Evolutionary conservation across 2,888 invertebrate genomes (phyloP), one percentile per base, ranked within the genome.

Genomic region (Ceramica pisi): DNA sequence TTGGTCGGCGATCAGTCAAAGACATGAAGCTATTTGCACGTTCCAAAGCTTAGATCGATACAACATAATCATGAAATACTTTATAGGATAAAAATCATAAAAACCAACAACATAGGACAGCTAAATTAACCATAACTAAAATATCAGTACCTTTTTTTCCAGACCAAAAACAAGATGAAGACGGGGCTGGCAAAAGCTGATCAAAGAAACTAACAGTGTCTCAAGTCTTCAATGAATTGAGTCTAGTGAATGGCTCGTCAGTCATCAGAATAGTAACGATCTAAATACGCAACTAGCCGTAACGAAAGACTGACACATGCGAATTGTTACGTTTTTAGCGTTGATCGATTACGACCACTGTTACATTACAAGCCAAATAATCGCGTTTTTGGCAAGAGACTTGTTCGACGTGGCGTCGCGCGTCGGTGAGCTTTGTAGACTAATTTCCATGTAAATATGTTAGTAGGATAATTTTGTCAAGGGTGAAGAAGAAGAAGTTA

Each of bases 281-380:
- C 60, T 81, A 62, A 60, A 74, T 41, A 64, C 12, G 26, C 26
- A n/a, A 9, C 9, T 21, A 60, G 66, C 41, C 19, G 50, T 81
- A 64, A 71, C 21, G 82, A 78, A 48, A 61, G 55, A 56, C 41
- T 71, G 82, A 71, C 78, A 82, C 35, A 8, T 44, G 56, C 8
- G 56, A 67, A 67, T 78, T 35, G 56, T 67, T n/a, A 56, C 60
- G 51, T 41, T 61, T 61, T 65, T 55, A 26, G 19, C 57, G 63
- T 53, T 82, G 78, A 79, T 82, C 67, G 60, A 79, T 78, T 67
- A 46, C 48, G 31, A 38, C 57, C 44, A 60, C 55, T 62, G 51
- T 35, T 53, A 63, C 51, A 56, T 35, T 53, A 63, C 51, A 56
- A 64, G 78, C 82, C 78, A 78, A 81, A 62, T 74, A 57, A 57